Evolutionary conservation across 2,797 vertebrate genomes (phyloP).

Genomic region (Pangasius larnaudii): DNA sequence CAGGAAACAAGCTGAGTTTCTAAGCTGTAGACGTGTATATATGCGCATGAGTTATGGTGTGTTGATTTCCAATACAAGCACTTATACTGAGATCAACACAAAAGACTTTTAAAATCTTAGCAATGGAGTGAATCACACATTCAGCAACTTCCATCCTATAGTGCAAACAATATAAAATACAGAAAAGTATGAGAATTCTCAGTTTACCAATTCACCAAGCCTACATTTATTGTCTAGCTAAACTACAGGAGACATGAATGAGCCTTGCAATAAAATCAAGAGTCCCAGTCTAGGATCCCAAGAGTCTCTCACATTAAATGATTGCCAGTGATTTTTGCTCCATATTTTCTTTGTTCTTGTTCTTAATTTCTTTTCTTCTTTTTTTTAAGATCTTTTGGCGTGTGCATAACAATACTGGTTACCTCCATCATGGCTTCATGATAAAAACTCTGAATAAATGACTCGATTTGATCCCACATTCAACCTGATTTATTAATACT

Average conservation of each 20-base stretch:
- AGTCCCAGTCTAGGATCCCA: not conserved
- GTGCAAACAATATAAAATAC: not conserved
- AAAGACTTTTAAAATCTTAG: not conserved
- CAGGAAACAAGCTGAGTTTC: not conserved
- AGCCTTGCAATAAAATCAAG: not conserved
- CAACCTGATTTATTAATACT: not conserved
- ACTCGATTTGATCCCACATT: slow-evolving; percentile 7
- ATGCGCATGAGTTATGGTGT: not conserved
- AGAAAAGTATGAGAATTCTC: not conserved
- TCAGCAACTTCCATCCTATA: not conserved
- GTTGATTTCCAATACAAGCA: not conserved
- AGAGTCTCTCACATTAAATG: not conserved
- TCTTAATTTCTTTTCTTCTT: not conserved
- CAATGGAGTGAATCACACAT: not conserved
- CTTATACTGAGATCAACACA: not conserved
- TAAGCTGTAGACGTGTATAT: not conserved
- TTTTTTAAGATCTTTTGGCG: not conserved
- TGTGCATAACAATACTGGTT: not conserved
- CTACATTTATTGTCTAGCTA: not conserved
- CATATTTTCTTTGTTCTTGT: not conserved
- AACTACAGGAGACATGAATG: not conserved
- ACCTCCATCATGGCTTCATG: not conserved
- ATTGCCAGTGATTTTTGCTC: not conserved
- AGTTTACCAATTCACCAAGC: not conserved
- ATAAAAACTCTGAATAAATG: not conserved